Evolutionary conservation across 2,797 vertebrate genomes (phyloP).

Genomic region (Chlorospingus semifuscus): DNA sequence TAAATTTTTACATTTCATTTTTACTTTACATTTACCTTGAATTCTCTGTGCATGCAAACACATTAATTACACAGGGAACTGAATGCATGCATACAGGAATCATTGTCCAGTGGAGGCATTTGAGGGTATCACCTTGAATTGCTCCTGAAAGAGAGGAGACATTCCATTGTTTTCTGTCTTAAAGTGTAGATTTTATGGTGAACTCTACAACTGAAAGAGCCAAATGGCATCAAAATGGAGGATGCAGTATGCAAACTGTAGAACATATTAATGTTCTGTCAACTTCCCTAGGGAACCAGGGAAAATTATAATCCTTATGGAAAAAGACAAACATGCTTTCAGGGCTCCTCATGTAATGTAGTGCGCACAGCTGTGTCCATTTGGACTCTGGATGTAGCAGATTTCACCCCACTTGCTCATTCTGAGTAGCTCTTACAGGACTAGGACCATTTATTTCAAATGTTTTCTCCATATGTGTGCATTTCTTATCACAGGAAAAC

Average conservation of each 20-base stretch:
- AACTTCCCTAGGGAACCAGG: neutral
- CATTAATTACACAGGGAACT: neutral
- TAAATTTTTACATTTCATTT: neutral
- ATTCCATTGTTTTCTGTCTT: neutral
- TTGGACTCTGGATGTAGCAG: neutral
- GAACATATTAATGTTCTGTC: neutral
- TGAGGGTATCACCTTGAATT: neutral
- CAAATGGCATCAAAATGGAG: neutral
- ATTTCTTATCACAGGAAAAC: neutral
- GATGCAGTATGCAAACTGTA: neutral
- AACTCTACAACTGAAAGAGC: neutral
- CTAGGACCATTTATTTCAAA: neutral
- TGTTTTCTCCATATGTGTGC: fast-evolving
- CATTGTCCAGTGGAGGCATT: fast-evolving
- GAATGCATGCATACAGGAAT: neutral
- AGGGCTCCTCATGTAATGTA: neutral
- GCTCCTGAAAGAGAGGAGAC: neutral
- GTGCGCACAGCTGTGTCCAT: neutral
- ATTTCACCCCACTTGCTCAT: neutral
- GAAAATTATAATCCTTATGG: neutral
- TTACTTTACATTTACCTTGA: neutral
- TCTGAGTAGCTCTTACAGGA: neutral
- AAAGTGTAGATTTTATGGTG: neutral
- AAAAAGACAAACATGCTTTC: neutral
- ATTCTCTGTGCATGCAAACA: neutral